Evolutionary conservation across 2,888 invertebrate species (phyloP), one percentile per base, ranked within the genome.

Genomic region (Aleiodes leptofemur): DNA sequence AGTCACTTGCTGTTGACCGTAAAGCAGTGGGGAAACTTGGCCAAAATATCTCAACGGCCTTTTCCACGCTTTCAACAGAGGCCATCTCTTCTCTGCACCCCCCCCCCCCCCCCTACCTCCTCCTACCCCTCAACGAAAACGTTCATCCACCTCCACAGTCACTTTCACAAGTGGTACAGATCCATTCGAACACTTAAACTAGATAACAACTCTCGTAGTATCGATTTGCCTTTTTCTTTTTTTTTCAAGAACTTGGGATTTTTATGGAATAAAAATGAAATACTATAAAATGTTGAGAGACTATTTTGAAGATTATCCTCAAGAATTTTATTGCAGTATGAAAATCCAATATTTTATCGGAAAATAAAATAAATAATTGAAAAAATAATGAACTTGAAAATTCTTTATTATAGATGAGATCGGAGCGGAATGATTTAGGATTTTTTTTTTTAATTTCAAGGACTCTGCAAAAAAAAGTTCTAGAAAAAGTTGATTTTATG

Each of bases 1-100:
- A 59, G 59, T 59, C 59, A 59, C 59, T 59, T 38, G 59, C 51
- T 31, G 59, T 59, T 59, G 59, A 59, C 59, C 59, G 34, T 14
- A 57, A 31, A 57, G 57, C 31, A 57, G 57, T 57, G 23, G 43
- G 29, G 43, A 57, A 57, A 57, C 57, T 57, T 57, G n/a, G 57
- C 23, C 57, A 16, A 57, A 14, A 57, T 57, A 57, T 57, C 57
- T 57, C 57, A 4, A 31, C 57, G 31, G 57, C 31, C 57, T 57
- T 57, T 57, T 57, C 16, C 57, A 3, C 9, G 43, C 57, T 57
- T 57, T 57, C 57, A 57, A 57, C 29, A 23, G 23, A 23, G 23
- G 2, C 23, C 23, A 23, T 23, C 23, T 23, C 23, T 23, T 23
- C 23, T 23, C 23, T 23, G 23, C 56, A 29, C 29, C 16, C 56